Conservation (phyloP, 2,797 vertebrate species). For the Leuciscus waleckii region DNA sequence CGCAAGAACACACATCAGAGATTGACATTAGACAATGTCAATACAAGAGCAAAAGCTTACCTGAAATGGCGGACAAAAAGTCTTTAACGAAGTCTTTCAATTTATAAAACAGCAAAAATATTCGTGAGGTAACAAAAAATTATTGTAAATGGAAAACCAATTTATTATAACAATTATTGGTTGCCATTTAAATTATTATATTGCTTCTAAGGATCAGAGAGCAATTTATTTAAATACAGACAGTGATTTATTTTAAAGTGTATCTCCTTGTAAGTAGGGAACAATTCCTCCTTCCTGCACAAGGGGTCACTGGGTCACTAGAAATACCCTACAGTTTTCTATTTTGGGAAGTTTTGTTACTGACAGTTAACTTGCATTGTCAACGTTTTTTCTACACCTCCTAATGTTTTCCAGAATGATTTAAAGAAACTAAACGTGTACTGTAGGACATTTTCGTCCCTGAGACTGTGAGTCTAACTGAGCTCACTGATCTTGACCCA, state of each 20-base stretch:
- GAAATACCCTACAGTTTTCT: not conserved
- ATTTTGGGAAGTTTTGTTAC: not conserved
- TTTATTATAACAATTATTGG: not conserved
- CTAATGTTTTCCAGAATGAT: not conserved
- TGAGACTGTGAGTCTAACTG: not conserved
- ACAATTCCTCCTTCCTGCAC: not conserved
- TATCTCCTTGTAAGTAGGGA: not conserved
- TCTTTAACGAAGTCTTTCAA: no score
- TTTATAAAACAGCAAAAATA: not conserved
- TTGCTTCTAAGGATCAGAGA: not conserved
- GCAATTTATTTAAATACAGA: not conserved
- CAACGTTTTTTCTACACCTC: not conserved
- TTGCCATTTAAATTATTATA: not conserved
- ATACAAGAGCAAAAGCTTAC: no score
- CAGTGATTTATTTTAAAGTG: no score
- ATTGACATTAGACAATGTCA: no score
- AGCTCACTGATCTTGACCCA: slow-evolving; percentile 48
- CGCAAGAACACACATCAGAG: no score
- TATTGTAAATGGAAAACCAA: not conserved
- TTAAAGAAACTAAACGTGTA: not conserved
- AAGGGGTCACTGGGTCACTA: slow-evolving; percentile 15
- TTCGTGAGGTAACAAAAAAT: not conserved
- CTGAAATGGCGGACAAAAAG: no score
- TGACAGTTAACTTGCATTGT: not conserved
- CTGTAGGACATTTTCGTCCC: not conserved